Percentiles rank a stretch among this genome's conserved stretches.
Conservation (phyloP, 2,113 vertebrate species). For the Prionailurus viverrinus region DNA sequence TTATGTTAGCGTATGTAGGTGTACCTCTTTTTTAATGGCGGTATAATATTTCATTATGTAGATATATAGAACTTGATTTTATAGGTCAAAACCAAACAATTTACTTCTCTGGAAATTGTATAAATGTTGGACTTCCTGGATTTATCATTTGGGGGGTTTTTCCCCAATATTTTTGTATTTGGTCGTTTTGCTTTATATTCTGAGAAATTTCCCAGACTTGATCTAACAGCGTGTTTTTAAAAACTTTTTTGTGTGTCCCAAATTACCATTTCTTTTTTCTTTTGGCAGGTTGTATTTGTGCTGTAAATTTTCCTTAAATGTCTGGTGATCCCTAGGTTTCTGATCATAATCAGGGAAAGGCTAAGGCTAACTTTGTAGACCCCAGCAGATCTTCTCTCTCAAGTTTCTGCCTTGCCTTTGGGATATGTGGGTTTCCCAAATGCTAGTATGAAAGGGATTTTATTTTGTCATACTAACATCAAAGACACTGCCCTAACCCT, state of each 20-base stretch:
- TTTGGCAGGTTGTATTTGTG: neutral
- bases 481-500: neutral
- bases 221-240: neutral
- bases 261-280: neutral
- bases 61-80: neutral
- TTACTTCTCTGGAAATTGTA: neutral
- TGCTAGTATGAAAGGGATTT: neutral
- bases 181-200: neutral
- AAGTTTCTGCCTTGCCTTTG: neutral
- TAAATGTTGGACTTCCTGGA: neutral
- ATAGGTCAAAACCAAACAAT: neutral
- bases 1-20: neutral
- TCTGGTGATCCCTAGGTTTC: neutral
- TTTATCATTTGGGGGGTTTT: neutral
- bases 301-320: constrained; percentile 26
- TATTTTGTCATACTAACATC: neutral
- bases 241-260: neutral
- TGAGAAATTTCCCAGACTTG: constrained; percentile 21
- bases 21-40: neutral
- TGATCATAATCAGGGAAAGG: neutral
- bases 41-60: neutral
- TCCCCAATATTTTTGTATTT: neutral
- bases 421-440: neutral
- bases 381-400: neutral
- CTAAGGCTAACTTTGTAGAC: neutral